phyloP scores from a whole-genome alignment of 2,888 invertebrate genomes.

The Idaea biselata region DNA sequence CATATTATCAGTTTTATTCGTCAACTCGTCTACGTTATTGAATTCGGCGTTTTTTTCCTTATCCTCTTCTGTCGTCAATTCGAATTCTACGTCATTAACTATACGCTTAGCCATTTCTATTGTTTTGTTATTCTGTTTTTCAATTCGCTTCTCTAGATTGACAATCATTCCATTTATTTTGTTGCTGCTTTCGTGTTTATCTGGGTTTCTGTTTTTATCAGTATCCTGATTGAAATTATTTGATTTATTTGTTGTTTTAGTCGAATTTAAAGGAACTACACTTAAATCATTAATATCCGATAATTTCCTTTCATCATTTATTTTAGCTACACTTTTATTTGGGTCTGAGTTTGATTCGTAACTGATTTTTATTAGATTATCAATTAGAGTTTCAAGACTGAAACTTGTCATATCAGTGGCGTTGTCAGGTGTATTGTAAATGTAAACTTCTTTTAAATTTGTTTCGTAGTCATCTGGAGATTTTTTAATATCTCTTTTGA shows the following conservation, averaged over 20 bases:
- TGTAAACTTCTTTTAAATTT: constrained; percentile 34
- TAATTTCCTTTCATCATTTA: constrained; percentile 3
- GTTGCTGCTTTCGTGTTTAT: constrained; percentile 28
- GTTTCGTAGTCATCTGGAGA: constrained; percentile 30
- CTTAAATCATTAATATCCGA: not conserved
- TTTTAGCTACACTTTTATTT: constrained; percentile 14
- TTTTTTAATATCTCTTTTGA: constrained; percentile 51
- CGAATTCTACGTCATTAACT: constrained; percentile 26
- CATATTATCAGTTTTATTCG: not conserved
- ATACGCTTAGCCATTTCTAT: constrained; percentile 46
- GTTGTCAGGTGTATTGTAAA: constrained; percentile 37
- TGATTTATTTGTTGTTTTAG: constrained; percentile 25
- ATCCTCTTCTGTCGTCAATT: constrained; percentile 6
- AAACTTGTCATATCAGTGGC: constrained; percentile 35
- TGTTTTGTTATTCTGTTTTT: constrained; percentile 55
- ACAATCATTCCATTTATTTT: constrained; percentile 46
- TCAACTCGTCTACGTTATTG: not conserved
- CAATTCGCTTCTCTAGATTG: constrained; percentile 51
- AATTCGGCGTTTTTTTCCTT: not conserved
- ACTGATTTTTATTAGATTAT: constrained; percentile 51
- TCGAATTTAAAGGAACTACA: not conserved
- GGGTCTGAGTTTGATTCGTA: constrained; percentile 33
- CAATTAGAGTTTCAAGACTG: constrained; percentile 55
- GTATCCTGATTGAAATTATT: constrained; percentile 39
- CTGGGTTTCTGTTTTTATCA: constrained; percentile 38